Evolutionary conservation across 2,797 vertebrate species (phyloP).

Genomic region (Nothura maculosa): DNA sequence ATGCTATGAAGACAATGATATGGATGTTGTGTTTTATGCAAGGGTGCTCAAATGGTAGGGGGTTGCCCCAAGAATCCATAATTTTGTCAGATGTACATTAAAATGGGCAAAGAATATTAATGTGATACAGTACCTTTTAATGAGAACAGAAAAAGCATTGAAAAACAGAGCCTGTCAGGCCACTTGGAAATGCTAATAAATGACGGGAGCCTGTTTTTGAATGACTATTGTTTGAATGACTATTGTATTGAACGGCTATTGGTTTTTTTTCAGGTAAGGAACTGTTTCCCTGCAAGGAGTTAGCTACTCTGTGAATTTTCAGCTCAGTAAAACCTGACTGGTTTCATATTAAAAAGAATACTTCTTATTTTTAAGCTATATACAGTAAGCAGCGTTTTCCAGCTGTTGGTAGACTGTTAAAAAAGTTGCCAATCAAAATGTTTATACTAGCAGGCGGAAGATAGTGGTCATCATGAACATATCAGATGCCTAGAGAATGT

Average conservation of each 20-base stretch:
- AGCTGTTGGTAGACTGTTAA: no score
- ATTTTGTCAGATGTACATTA: not conserved
- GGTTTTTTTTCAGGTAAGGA: not conserved
- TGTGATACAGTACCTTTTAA: no score
- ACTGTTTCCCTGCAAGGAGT: not conserved
- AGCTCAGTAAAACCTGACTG: not conserved
- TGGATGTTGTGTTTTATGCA: no score
- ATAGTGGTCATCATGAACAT: no score
- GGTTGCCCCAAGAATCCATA: not conserved
- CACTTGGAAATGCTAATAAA: not conserved
- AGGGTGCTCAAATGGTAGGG: not conserved
- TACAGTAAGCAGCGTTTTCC: not conserved
- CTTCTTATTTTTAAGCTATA: not conserved
- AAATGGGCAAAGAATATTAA: not conserved
- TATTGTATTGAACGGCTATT: no score
- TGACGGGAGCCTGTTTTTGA: not conserved
- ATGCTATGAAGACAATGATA: not conserved
- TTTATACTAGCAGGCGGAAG: no score
- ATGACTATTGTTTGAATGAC: no score
- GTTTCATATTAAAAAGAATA: not conserved
- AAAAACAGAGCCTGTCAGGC: not conserved
- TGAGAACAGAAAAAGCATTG: not conserved
- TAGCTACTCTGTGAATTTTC: not conserved
- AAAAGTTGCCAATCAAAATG: no score
- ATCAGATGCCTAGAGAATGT: no score